These are phyloP conservation scores for Globicephala melas DNA, from an alignment of 2,113 vertebrate species.

Conservation along the genomic window DNA sequence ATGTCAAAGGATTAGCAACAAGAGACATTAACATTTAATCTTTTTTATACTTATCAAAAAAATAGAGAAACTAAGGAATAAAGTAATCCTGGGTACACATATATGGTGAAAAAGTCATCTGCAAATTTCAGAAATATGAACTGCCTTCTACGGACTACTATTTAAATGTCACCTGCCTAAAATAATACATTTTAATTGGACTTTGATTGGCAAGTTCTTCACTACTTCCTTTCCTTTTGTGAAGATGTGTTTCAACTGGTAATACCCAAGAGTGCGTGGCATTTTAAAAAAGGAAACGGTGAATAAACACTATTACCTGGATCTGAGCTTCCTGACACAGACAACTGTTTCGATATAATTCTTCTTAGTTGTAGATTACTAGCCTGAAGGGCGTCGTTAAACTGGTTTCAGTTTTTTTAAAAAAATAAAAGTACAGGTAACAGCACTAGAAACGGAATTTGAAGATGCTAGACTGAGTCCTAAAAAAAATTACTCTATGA, in stretches of 20 bases:
- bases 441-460: neutral
- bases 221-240: constrained; percentile 51
- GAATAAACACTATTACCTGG: neutral
- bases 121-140: constrained; percentile 55
- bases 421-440: neutral
- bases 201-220: constrained; percentile 60
- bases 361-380: neutral
- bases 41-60: neutral
- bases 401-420: neutral
- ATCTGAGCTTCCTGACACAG: neutral
- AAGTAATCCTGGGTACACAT: neutral
- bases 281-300: constrained; percentile 62
- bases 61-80: neutral
- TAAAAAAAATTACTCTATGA: neutral
- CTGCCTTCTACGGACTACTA: neutral
- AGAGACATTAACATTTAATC: neutral
- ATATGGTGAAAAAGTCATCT: constrained; percentile 35
- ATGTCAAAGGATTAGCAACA: neutral
- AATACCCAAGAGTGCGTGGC: constrained; percentile 53
- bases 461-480: neutral
- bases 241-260: constrained; percentile 39
- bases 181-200: constrained; percentile 54
- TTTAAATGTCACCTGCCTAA: constrained; percentile 36
- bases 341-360: constrained; percentile 29
- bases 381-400: neutral